These are phyloP conservation scores for Tetramorium parvispinum DNA, from an alignment of 1,140 invertebrate species.

Conservation along the genomic window DNA sequence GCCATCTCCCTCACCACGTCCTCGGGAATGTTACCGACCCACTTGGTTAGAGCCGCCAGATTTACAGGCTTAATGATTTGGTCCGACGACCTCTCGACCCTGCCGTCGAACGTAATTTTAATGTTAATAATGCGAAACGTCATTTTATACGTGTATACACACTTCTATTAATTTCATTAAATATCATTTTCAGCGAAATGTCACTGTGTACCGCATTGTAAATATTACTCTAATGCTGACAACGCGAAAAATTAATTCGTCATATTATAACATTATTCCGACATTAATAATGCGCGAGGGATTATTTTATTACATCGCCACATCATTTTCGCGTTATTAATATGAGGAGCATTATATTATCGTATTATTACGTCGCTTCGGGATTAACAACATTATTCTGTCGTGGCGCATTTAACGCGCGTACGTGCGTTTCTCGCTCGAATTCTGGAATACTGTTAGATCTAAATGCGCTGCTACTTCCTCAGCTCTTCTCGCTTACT, in stretches of 20 bases:
- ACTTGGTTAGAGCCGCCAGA: conserved; percentile 97
- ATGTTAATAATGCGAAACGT: not conserved
- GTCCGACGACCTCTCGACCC: conserved; percentile 98
- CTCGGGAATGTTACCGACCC: conserved; percentile 96
- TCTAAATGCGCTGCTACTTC: not conserved
- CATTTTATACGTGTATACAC: not conserved
- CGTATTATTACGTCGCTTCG: not conserved
- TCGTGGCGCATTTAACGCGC: conserved; percentile 3
- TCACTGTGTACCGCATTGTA: not conserved
- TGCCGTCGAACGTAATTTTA: conserved; percentile 81
- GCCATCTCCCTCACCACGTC: conserved; percentile 97
- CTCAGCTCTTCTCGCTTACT: conserved; percentile 88
- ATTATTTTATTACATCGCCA: conserved; percentile 5
- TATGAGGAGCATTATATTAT: not conserved
- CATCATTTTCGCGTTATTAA: conserved; percentile 10
- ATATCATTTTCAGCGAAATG: not conserved
- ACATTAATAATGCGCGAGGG: not conserved
- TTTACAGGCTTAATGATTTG: conserved; percentile 99
- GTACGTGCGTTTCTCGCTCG: not conserved
- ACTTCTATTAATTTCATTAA: not conserved
- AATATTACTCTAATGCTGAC: conserved; percentile 6
- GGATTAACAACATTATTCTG: not conserved
- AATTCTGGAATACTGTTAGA: not conserved
- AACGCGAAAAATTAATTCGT: conserved; percentile 1
- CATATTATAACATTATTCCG: not conserved